Evolutionary conservation across 2,797 vertebrate species (phyloP), one percentile per base, ranked within the genome.

Genomic region (Threskiornis aethiopicus): DNA sequence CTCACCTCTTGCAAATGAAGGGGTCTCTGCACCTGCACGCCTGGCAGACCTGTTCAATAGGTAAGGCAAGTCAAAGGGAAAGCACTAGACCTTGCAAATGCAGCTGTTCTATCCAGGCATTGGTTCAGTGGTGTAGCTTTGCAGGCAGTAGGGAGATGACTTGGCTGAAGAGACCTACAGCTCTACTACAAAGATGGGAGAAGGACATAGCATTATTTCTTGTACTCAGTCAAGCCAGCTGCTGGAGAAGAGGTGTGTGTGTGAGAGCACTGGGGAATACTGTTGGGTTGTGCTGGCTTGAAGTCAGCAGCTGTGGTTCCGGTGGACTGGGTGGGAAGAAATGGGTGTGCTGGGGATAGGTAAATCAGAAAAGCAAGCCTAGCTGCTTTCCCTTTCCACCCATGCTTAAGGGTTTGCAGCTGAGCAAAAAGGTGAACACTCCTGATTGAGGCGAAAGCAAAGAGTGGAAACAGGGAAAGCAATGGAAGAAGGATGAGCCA

Each of bases 1-100:
- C 80, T 96, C 90, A 84, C 83, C 91, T 94, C 82, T 88, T 81
- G 79, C 61, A 69, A 64, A 33, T 58, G 84, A 92, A 82, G 78
- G 78, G 46, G 8, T 88, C 29, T 81, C 89, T 71, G 81, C 89
- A 90, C 94, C 95, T 96, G 93, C 46, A 16, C 2, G 4, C 51
- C 29, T 73, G 69, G 67, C 75, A 96, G 58, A 62, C 7, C 61
- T 55, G 64, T 31, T 64, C 87, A 1, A 0, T 44, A 33, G 58
- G 87, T 90, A 64, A 84, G 71, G 58, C 58, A 75, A 71, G 79
- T 69, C 90, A 91, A 86, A 84, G 33, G 21, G 52, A 96, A 67
- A 52, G 77, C 82, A 71, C 58, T 58, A 78, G 67, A 64, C 52
- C 66, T 67, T 92, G 75, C 37, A 95, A 87, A 84, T 19, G 29